Conservation (phyloP, 2,113 vertebrate species). For the Xiphias gladius region DNA sequence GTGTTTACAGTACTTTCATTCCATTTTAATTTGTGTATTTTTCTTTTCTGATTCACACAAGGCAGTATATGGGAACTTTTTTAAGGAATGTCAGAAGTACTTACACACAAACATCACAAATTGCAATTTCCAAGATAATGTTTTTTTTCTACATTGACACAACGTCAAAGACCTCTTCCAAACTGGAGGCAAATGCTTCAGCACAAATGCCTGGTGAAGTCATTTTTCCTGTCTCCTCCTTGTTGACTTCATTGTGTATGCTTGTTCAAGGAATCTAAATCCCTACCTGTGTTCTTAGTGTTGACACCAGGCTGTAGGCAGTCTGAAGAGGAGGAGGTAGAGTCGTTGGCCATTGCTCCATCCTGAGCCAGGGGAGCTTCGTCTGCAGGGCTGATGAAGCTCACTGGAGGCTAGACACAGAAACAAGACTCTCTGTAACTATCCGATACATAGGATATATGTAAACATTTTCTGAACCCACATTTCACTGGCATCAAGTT, state of each 20-base stretch:
- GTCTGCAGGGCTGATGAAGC: conserved; percentile 15
- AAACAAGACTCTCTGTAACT: not conserved
- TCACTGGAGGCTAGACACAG: conserved; percentile 19
- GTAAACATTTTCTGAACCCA: not conserved
- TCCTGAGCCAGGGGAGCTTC: conserved; percentile 33
- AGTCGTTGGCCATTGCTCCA: conserved; percentile 34
- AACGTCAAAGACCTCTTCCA: too few relatives aligned
- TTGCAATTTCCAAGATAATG: too few relatives aligned
- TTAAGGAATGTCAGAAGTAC: too few relatives aligned
- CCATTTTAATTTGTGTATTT: too few relatives aligned
- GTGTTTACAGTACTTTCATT: too few relatives aligned
- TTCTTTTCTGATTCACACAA: too few relatives aligned
- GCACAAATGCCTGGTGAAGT: not conserved
- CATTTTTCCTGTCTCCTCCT: not conserved
- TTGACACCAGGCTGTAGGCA: not conserved
- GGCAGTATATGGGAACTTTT: too few relatives aligned
- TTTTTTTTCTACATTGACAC: too few relatives aligned
- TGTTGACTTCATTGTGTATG: not conserved
- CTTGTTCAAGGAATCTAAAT: too few relatives aligned
- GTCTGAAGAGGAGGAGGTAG: conserved; percentile 30
- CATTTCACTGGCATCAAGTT: too few relatives aligned
- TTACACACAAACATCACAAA: too few relatives aligned
- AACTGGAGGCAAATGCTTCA: not conserved
- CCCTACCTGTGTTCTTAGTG: conserved; percentile 24
- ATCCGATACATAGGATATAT: not conserved